Evolutionary conservation across 2,888 invertebrate species (phyloP), one percentile per base, ranked within the genome.

Genomic region (Pristionchus arcanus): DNA sequence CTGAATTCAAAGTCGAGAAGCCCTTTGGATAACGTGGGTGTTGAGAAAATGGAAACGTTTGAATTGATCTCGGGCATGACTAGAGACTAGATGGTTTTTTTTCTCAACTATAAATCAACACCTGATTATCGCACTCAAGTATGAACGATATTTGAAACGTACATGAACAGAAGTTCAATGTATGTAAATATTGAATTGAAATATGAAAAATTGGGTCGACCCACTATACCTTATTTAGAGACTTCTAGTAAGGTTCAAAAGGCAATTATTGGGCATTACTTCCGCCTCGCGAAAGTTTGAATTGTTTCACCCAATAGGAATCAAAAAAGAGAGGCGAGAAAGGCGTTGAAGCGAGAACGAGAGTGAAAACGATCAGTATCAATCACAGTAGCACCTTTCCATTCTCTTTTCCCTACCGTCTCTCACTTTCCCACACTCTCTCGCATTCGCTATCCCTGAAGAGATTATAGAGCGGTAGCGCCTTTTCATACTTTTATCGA

Each of bases 341-440:
- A 37, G 15, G 42, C 74, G 37, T 19, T 74, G 74, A 21, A 74
- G 74, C 74, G 68, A 31, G 31, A 68, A 34, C 68, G 74, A 74
- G 25, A 63, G 63, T n/a, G 63, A 74, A 74, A 74, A 37, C 74
- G 74, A 74, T 31, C 34, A 28, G 74, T 74, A 74, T 74, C 74
- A 74, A 74, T 74, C 74, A 74, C 74, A 74, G 74, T 74, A 74
- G 74, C 74, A 74, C 74, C 74, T 42, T 9, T 74, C 74, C 19
- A 11, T 21, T 19, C 21, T 21, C 19, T 16, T 11, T 37, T 28
- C 7, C 28, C 71, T 34, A 4, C 19, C 11, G 31, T 71, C 74
- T 74, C 74, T 34, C 25, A 74, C 21, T 37, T 37, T 37, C 37
- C 7, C 42, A 15, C 9, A 3, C 37, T 74, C 74, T 74, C 74